These are phyloP conservation scores for Heteromyza rotundicornis DNA, from an alignment of 2,888 invertebrate genomes.

Conservation along the genomic window DNA sequence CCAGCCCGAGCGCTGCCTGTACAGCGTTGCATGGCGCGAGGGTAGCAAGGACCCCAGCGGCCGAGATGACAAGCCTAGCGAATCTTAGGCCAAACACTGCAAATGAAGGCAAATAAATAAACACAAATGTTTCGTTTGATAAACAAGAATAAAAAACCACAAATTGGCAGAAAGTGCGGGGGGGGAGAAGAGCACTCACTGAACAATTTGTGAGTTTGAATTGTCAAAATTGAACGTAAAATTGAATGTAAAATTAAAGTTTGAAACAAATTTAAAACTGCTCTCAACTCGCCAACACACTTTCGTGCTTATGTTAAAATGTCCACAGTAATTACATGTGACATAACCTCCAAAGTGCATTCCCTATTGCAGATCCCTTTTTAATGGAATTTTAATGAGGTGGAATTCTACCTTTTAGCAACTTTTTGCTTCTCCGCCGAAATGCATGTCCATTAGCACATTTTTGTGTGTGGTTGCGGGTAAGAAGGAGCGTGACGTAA, in stretches of 20 bases:
- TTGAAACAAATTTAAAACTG: too few species aligned
- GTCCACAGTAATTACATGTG: conserved; percentile 23
- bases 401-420: conserved; percentile 14
- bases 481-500: conserved; percentile 1
- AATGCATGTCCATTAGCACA: conserved; percentile 28
- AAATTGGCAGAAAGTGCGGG: not conserved
- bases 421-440: conserved; percentile 27
- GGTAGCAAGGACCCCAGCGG: conserved; percentile 1
- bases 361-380: conserved; percentile 18
- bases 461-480: conserved; percentile 19
- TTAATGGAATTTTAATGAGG: conserved; percentile 53
- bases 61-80: conserved; percentile 37
- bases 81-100: conserved; percentile 33
- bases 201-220: too few species aligned
- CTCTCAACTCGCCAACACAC: too few species aligned
- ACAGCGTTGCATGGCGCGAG: not conserved
- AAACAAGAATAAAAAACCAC: conserved; percentile 1
- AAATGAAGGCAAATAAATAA: conserved; percentile 39
- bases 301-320: too few species aligned
- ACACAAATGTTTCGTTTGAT: conserved; percentile 13
- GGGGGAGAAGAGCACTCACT: too few species aligned
- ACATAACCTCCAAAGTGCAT: conserved; percentile 18
- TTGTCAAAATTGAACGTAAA: too few species aligned
- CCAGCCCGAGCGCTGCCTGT: not conserved
- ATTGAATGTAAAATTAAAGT: too few species aligned